Conservation (phyloP, 2,888 invertebrate genomes). For the Noctuana brunneofusca region DNA sequence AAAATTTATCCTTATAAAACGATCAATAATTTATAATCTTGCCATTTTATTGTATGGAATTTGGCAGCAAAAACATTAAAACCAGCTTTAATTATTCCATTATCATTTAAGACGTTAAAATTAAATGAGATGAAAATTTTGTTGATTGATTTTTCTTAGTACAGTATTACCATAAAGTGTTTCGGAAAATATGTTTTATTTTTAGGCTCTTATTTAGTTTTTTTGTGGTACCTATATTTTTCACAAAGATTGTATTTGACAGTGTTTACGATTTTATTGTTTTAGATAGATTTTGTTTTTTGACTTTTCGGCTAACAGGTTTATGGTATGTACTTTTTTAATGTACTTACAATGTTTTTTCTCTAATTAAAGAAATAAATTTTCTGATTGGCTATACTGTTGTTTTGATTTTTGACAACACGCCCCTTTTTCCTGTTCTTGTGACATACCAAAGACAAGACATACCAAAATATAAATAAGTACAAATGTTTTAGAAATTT, state of each 20-base stretch:
- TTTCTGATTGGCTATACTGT: constrained; percentile 51
- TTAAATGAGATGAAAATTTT: constrained; percentile 44
- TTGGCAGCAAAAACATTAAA: constrained; percentile 41
- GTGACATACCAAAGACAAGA: no score
- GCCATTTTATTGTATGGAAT: not conserved
- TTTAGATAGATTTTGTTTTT: constrained; percentile 34
- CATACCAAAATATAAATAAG: no score
- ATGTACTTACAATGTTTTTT: constrained; percentile 71
- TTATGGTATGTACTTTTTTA: constrained; percentile 62
- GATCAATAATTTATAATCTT: no score
- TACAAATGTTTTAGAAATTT: no score
- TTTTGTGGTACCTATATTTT: constrained; percentile 36
- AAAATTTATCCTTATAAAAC: no score
- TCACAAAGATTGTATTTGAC: constrained; percentile 40
- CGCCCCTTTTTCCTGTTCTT: no score
- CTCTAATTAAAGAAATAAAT: constrained; percentile 66
- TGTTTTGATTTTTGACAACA: constrained; percentile 23
- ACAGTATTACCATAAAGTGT: constrained; percentile 47
- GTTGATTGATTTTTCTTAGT: constrained; percentile 45
- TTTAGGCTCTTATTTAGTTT: constrained; percentile 41
- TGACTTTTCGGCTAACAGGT: constrained; percentile 47
- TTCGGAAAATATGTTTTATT: constrained; percentile 36
- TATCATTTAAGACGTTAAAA: constrained; percentile 43
- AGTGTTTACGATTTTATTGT: constrained; percentile 44
- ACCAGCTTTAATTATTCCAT: constrained; percentile 56